Conservation (phyloP, 2,113 vertebrate genomes). For the Ciconia stormi region DNA sequence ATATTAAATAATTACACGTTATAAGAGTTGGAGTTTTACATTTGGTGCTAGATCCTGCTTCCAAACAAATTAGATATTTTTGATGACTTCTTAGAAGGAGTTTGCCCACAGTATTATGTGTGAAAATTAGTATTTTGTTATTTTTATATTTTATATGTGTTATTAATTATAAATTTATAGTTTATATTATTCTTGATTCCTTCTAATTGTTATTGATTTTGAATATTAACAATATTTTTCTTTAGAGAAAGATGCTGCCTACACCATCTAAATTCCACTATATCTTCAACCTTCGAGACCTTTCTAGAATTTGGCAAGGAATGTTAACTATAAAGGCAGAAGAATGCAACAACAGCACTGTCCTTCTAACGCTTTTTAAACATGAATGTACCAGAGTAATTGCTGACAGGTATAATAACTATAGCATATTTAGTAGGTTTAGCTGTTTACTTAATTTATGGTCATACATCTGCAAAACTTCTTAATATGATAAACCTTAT, state of each 20-base stretch:
- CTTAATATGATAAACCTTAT: neutral
- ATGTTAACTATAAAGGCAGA: slow-evolving; percentile 76
- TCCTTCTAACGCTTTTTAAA: slow-evolving; percentile 75
- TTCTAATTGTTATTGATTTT: neutral
- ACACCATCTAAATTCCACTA: slow-evolving; percentile 84
- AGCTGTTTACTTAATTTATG: neutral
- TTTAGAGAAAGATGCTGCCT: slow-evolving; percentile 79
- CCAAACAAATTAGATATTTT: neutral
- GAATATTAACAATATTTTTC: neutral
- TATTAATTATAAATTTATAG: neutral
- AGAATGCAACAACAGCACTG: slow-evolving; percentile 41
- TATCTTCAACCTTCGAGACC: slow-evolving; percentile 81
- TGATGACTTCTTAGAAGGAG: neutral
- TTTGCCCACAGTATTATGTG: neutral
- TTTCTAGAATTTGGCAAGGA: slow-evolving; percentile 84
- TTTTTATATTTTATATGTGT: neutral
- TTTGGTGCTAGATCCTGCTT: neutral
- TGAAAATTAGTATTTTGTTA: neutral
- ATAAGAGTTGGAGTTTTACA: neutral
- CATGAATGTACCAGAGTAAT: slow-evolving; percentile 80
- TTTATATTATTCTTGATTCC: neutral
- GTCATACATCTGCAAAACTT: neutral
- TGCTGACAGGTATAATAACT: slow-evolving; percentile 73
- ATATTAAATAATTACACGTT: neutral
- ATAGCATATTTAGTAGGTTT: neutral